A percentile compares a stretch with the other conserved stretches of the same genome.
Conservation (phyloP, 2,113 vertebrate species). For the Dendropsophus ebraccatus region DNA sequence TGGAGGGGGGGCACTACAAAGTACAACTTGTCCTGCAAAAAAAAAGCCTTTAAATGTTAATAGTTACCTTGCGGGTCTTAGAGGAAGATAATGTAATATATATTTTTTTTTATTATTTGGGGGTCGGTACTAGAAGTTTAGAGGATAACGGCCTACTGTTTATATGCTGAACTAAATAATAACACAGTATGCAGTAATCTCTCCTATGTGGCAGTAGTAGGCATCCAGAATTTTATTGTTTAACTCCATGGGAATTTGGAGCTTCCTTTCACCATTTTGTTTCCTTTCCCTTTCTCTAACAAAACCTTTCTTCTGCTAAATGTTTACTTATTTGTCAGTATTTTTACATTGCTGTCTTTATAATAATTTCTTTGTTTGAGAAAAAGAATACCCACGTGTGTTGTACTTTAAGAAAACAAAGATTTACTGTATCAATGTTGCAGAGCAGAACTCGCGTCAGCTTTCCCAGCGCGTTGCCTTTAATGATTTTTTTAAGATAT, state of each 20-base stretch:
- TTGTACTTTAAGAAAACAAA: conserved; percentile 23
- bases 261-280: background rate
- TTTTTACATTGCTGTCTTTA: background rate
- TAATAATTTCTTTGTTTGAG: conserved; percentile 1
- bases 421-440: conserved; percentile 20
- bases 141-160: no score
- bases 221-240: background rate
- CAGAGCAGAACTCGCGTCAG: conserved; percentile 11
- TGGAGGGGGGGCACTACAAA: no score
- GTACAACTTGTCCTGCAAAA: no score
- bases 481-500: conserved; percentile 72
- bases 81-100: no score
- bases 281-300: background rate
- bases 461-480: conserved; percentile 65
- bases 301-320: background rate
- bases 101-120: no score
- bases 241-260: background rate
- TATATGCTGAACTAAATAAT: no score
- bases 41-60: no score
- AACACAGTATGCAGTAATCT: no score
- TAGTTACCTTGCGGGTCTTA: no score
- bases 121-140: no score
- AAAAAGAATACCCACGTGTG: conserved; percentile 4
- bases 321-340: background rate
- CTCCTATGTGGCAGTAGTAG: background rate